phyloP scores from a whole-genome alignment of 2,888 invertebrate genomes.

The Galerucella nymphaeae region DNA sequence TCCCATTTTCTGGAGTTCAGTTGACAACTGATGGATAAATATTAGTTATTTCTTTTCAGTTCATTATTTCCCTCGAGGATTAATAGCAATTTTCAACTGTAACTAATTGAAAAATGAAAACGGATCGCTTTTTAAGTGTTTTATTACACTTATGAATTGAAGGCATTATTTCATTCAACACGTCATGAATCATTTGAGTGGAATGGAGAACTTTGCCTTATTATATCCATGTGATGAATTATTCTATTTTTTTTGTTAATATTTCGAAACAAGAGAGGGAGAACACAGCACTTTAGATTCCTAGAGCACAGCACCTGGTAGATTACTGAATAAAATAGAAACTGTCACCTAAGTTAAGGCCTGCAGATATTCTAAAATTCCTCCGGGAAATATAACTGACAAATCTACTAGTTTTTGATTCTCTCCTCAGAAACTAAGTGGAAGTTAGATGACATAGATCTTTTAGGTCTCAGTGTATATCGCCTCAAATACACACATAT shows the following conservation, averaged over 20 bases:
- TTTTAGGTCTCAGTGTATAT: too few species aligned
- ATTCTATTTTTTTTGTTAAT: not conserved
- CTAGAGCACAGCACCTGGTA: too few species aligned
- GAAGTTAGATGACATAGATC: too few species aligned
- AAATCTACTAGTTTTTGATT: too few species aligned
- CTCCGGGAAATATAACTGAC: too few species aligned
- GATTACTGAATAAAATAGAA: too few species aligned
- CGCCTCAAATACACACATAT: too few species aligned
- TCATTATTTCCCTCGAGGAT: slow-evolving; percentile 48
- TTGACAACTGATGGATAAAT: slow-evolving; percentile 48
- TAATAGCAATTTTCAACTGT: slow-evolving; percentile 41
- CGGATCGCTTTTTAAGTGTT: slow-evolving; percentile 45
- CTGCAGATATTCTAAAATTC: too few species aligned
- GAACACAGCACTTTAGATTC: too few species aligned
- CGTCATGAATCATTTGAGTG: not conserved
- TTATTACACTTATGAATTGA: not conserved
- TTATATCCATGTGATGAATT: not conserved
- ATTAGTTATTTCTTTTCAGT: slow-evolving; percentile 50
- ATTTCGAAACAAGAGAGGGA: too few species aligned
- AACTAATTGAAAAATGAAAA: slow-evolving; percentile 48
- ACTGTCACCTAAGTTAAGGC: too few species aligned
- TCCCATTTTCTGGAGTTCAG: slow-evolving; percentile 45
- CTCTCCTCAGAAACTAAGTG: too few species aligned
- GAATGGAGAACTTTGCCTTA: not conserved
- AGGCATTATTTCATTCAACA: not conserved